Conservation (phyloP, 2,113 vertebrate genomes). For the Melierax canorus region DNA sequence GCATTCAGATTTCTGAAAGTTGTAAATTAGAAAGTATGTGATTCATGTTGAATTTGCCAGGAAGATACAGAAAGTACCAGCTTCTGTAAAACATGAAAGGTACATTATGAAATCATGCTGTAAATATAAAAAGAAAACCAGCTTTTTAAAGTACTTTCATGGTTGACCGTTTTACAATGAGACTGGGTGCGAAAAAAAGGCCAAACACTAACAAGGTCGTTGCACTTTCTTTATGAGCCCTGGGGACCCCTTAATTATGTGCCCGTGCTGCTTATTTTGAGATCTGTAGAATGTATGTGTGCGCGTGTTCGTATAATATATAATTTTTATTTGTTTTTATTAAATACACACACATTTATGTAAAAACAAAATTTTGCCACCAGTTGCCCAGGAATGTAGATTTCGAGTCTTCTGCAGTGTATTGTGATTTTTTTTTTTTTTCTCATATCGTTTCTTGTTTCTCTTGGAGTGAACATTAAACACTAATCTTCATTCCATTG, state of each 20-base stretch:
- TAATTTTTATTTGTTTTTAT: neutral
- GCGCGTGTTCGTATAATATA: neutral
- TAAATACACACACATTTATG: neutral
- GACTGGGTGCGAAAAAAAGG: constrained; percentile 50
- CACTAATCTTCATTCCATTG: neutral
- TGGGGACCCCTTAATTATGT: constrained; percentile 50
- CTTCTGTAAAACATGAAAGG: constrained; percentile 14
- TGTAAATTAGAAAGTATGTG: constrained; percentile 62
- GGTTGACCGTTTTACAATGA: constrained; percentile 58
- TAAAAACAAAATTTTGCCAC: neutral
- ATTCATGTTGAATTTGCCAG: constrained; percentile 44
- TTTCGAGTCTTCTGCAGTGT: neutral
- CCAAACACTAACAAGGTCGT: constrained; percentile 50
- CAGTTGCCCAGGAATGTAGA: neutral
- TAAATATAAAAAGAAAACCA: constrained; percentile 41
- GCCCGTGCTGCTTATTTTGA: constrained; percentile 42
- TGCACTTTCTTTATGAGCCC: constrained; percentile 60
- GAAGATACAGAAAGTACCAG: neutral
- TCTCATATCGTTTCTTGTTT: neutral
- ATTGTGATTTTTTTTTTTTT: neutral
- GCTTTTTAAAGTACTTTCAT: constrained; percentile 58
- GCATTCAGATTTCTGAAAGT: constrained; percentile 60
- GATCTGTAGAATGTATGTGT: neutral
- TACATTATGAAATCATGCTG: constrained; percentile 54
- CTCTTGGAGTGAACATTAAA: neutral